Evolutionary conservation across 1,140 invertebrate species (phyloP), one percentile per base, ranked within the genome.

Genomic region (Luehdorfia chinensis): DNA sequence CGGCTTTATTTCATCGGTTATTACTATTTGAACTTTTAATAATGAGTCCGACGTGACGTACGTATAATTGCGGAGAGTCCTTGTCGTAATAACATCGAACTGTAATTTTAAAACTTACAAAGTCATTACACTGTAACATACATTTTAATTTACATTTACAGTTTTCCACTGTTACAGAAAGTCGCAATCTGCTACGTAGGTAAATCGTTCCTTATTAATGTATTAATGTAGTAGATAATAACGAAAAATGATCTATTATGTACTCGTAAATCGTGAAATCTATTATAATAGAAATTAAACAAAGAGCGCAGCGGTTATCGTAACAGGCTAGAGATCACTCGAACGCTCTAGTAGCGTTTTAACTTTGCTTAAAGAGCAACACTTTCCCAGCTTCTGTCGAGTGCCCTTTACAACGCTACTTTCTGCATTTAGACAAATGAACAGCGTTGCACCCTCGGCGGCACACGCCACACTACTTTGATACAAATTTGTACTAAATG

Each of bases 321-420:
- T 54, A 74, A 74, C 59, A 55, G 36, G 62, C 51, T 59, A 56
- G 30, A 32, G 47, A 50, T 47, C 55, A 65, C 51, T 69, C 56
- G 37, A 66, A 48, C 47, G 57, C 51, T 69, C 59, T 62, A 69
- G 57, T 47, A 62, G 52, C 67, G 52, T 76, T 78, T 81, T 80
- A 78, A 80, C 75, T 84, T 75, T 75, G 78, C 70, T 55, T 74
- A 80, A 81, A 85, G 78, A 80, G 81, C 81, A 81, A 85, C 75
- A 85, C 75, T 83, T 85, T 85, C 78, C 75, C 80, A 80, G 75
- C 69, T 70, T 67, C 50, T 2, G 44, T 47, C 34, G 53, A 75
- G 70, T 61, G 68, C 66, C 63, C 74, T 79, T 70, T 68, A 71
- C 61, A 78, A 59, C 44, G 77, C 68, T 72, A 75, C 71, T 43